phyloP scores from a whole-genome alignment of 2,888 invertebrate species.

The Drosophila quasianomalipes region DNA sequence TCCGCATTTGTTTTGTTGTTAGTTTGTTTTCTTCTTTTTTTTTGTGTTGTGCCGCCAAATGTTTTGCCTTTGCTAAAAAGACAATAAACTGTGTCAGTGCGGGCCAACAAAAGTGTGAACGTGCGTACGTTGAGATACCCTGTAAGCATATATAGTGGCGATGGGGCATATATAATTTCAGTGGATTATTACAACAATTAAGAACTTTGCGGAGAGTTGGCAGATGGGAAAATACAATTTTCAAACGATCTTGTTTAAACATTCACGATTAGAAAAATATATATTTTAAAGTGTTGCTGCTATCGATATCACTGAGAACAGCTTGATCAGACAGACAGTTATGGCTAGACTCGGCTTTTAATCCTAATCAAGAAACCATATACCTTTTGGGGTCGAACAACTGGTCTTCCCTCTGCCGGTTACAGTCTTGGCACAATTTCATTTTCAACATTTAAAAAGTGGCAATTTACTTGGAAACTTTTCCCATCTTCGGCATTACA shows the following conservation, averaged over 20 bases:
- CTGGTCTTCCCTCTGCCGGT: background rate
- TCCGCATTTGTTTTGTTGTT: constrained; percentile 66
- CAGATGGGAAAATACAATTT: background rate
- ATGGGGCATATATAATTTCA: background rate
- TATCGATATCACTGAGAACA: background rate
- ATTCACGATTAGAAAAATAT: background rate
- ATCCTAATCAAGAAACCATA: background rate
- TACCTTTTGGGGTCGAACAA: background rate
- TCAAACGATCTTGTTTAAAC: background rate
- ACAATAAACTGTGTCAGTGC: constrained; percentile 73
- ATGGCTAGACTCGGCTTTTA: background rate
- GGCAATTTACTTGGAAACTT: background rate
- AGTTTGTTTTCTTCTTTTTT: constrained; percentile 33
- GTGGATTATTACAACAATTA: background rate
- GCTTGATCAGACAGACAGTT: background rate
- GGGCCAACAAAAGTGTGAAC: constrained; percentile 42
- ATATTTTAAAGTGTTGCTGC: background rate
- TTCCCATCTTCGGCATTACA: background rate
- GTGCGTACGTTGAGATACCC: constrained; percentile 34
- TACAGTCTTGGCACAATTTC: background rate
- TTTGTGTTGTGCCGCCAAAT: constrained; percentile 67
- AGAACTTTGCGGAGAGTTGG: accelerated
- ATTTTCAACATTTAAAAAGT: background rate
- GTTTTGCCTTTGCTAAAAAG: constrained; percentile 67
- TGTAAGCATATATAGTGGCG: background rate